Percentiles rank a stretch among this genome's conserved stretches.
These are phyloP conservation scores for Acrobasis consociella DNA, from an alignment of 2,888 invertebrate genomes.

Conservation along the genomic window DNA sequence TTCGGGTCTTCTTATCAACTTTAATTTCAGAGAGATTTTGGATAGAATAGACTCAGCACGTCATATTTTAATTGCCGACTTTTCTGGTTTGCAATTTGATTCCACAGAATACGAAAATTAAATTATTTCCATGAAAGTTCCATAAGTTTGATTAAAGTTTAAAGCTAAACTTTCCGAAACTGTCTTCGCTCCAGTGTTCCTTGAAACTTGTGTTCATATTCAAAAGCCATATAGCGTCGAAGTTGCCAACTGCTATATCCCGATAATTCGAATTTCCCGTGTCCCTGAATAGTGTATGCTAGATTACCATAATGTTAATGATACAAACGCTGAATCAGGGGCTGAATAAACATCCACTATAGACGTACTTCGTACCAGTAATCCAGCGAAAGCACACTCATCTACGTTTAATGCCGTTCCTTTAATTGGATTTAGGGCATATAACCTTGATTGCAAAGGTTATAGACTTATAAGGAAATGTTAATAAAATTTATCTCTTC, in stretches of 20 bases:
- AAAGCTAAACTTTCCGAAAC: not conserved
- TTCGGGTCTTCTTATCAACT: no score
- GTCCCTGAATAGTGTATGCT: slow-evolving; percentile 4
- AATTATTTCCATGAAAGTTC: not conserved
- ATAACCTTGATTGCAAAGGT: slow-evolving; percentile 3
- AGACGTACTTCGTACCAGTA: slow-evolving; percentile 9
- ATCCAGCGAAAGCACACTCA: slow-evolving; percentile 11
- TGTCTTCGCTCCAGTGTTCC: not conserved
- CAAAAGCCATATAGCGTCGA: slow-evolving; percentile 1
- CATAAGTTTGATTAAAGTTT: not conserved
- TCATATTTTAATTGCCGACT: no score
- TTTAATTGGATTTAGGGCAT: slow-evolving; percentile 12
- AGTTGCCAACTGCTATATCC: slow-evolving; percentile 3
- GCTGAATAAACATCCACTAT: slow-evolving; percentile 14
- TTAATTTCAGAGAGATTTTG: no score
- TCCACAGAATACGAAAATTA: no score
- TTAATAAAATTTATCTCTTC: not conserved
- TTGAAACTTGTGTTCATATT: not conserved
- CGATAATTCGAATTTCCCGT: slow-evolving; percentile 6
- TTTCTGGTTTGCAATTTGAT: no score
- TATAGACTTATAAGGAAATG: not conserved
- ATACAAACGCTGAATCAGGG: slow-evolving; percentile 8
- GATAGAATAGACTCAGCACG: no score
- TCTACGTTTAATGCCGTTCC: slow-evolving; percentile 7
- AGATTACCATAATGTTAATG: slow-evolving; percentile 19